Evolutionary conservation across 92 coral and sea anemone species (phyloP), one percentile per base, ranked within the genome.

Genomic region (Actinernus sp.): DNA sequence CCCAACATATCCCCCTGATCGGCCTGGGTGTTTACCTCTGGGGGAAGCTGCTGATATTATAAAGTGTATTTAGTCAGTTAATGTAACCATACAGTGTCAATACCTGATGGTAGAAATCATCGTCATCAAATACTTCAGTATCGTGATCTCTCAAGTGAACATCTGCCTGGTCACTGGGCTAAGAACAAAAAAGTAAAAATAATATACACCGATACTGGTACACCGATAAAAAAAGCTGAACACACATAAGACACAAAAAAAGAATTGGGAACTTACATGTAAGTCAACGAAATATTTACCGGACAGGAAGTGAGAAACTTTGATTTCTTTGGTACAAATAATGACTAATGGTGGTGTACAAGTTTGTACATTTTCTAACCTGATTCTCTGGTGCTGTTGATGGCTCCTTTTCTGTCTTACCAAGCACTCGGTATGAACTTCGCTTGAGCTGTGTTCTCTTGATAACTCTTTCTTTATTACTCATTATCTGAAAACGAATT

Each of bases 21-120:
- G n/a, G n/a, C n/a, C n/a, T n/a, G n/a, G n/a, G n/a, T n/a, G n/a
- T n/a, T n/a, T n/a, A n/a, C n/a, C n/a, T n/a, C n/a, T n/a, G n/a
- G n/a, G n/a, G n/a, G n/a, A n/a, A n/a, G n/a, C n/a, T n/a, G n/a
- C n/a, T n/a, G n/a, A n/a, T n/a, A n/a, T n/a, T n/a, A n/a, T n/a
- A n/a, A n/a, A n/a, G n/a, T n/a, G n/a, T n/a, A n/a, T n/a, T n/a
- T n/a, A n/a, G n/a, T n/a, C n/a, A n/a, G n/a, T n/a, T n/a, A n/a
- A n/a, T n/a, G n/a, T n/a, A n/a, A n/a, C n/a, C n/a, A n/a, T n/a
- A n/a, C n/a, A n/a, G n/a, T n/a, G n/a, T n/a, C n/a, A n/a, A n/a
- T n/a, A 90, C 98, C 91, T 93, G 98, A 27, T 94, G 98, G 33
- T 94, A 94, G 55, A 94, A 94, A 52, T 94, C 98, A 61, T 94